A percentile compares a stretch with the other conserved stretches of the same genome.
Evolutionary conservation across 2,797 vertebrate genomes (phyloP).

Genomic region (Cuniculus paca): DNA sequence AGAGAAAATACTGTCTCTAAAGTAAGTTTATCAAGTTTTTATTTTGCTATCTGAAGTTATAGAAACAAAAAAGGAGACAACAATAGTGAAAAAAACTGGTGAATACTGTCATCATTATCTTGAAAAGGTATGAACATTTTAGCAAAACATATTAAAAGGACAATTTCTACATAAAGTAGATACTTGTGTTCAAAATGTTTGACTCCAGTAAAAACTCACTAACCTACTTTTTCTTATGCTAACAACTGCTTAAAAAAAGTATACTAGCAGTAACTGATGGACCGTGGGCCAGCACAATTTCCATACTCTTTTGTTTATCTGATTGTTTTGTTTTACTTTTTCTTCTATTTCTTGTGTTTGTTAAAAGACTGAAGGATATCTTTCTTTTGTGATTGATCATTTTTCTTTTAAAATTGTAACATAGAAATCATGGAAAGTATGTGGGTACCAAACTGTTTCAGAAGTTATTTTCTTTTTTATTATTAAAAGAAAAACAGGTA

Average conservation of each 20-base stretch:
- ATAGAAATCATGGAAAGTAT: background rate
- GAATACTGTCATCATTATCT: background rate
- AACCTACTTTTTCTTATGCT: background rate
- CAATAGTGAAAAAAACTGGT: background rate
- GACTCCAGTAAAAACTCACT: background rate
- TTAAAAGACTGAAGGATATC: background rate
- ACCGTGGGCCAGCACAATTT: background rate
- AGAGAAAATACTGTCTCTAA: background rate
- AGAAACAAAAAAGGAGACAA: background rate
- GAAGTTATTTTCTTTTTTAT: background rate
- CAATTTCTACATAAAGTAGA: background rate
- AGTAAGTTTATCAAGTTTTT: background rate
- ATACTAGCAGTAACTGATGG: background rate
- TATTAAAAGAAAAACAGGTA: background rate
- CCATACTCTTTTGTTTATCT: background rate
- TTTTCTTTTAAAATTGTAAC: background rate
- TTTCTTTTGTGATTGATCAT: background rate
- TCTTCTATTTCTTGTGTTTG: background rate
- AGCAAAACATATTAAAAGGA: background rate
- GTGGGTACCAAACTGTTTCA: background rate
- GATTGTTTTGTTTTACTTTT: background rate
- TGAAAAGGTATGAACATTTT: background rate
- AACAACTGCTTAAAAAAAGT: background rate
- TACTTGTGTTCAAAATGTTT: slow-evolving; percentile 14
- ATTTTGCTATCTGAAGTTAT: background rate